Conservation (phyloP, 2,113 vertebrate species). For the Herpetotheres cachinnans region DNA sequence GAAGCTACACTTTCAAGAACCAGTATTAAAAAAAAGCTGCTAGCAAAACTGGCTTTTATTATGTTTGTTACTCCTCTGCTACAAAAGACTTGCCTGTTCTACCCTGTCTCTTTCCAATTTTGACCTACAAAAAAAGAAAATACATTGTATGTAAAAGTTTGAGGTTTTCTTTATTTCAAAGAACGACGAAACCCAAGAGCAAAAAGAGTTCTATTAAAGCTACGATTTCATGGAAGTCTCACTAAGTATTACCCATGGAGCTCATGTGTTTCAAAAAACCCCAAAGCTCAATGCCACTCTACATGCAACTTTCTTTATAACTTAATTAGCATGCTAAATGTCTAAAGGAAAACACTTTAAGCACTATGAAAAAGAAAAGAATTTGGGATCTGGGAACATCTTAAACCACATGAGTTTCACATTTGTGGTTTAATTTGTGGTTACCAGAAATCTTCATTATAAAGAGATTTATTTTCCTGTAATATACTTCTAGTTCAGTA, state of each 20-base stretch:
- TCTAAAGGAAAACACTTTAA: slow-evolving; percentile 6
- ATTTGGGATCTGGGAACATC: slow-evolving; percentile 25
- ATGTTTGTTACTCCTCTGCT: not conserved
- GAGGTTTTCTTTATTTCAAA: not conserved
- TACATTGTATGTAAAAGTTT: not conserved
- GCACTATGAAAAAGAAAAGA: not conserved
- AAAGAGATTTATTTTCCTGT: slow-evolving; percentile 43
- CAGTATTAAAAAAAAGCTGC: not conserved
- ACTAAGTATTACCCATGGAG: not conserved
- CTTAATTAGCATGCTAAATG: not conserved
- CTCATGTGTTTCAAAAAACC: not conserved
- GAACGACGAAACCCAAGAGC: not conserved
- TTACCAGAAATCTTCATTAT: slow-evolving; percentile 35
- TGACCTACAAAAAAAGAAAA: not conserved
- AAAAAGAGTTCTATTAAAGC: not conserved
- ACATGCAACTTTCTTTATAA: slow-evolving; percentile 14
- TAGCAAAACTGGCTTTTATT: not conserved
- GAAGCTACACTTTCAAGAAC: not conserved
- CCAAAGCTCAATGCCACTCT: not conserved
- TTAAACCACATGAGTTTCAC: slow-evolving; percentile 35
- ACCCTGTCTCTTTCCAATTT: not conserved
- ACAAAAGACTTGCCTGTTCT: not conserved
- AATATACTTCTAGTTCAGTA: not conserved
- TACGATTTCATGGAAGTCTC: not conserved
- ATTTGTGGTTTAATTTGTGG: slow-evolving; percentile 48